These are phyloP conservation scores for Tachina fera DNA, from an alignment of 2,888 invertebrate genomes.

Conservation along the genomic window DNA sequence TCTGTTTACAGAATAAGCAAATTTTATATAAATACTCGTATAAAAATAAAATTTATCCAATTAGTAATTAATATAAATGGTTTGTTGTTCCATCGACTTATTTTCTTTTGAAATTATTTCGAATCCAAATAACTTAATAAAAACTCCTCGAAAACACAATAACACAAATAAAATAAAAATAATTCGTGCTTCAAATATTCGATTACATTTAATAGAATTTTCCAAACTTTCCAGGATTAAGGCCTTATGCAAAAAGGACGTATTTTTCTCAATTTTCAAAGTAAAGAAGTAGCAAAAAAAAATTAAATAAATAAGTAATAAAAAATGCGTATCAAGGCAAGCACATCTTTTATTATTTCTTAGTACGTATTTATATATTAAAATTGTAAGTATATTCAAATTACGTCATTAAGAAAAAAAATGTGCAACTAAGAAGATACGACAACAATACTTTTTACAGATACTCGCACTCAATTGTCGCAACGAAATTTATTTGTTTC, in stretches of 20 bases:
- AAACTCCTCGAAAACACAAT: not conserved
- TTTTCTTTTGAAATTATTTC: slow-evolving; percentile 1
- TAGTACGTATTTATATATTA: not conserved
- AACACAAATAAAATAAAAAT: slow-evolving; percentile 58
- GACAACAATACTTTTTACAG: slow-evolving; percentile 14
- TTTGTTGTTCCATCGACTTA: not conserved
- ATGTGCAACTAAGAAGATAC: slow-evolving; percentile 38
- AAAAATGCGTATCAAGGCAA: slow-evolving; percentile 52
- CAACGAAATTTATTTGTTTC: slow-evolving; percentile 27
- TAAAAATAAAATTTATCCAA: no score
- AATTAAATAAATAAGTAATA: slow-evolving; percentile 21
- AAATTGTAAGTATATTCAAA: slow-evolving; percentile 59
- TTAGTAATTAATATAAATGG: not conserved
- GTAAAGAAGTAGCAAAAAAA: slow-evolving; percentile 23
- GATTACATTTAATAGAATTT: slow-evolving; percentile 82
- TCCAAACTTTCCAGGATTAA: slow-evolving; percentile 35
- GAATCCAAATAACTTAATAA: not conserved
- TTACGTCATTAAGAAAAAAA: slow-evolving; percentile 51
- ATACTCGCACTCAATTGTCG: slow-evolving; percentile 2
- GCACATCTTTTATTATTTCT: slow-evolving; percentile 28
- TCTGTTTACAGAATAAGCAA: no score
- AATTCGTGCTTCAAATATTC: slow-evolving; percentile 75
- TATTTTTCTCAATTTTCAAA: slow-evolving; percentile 47
- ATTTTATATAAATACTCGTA: no score
- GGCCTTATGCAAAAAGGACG: slow-evolving; percentile 16